phyloP scores from a whole-genome alignment of 2,797 vertebrate genomes.

The Poliocrania exsul region DNA sequence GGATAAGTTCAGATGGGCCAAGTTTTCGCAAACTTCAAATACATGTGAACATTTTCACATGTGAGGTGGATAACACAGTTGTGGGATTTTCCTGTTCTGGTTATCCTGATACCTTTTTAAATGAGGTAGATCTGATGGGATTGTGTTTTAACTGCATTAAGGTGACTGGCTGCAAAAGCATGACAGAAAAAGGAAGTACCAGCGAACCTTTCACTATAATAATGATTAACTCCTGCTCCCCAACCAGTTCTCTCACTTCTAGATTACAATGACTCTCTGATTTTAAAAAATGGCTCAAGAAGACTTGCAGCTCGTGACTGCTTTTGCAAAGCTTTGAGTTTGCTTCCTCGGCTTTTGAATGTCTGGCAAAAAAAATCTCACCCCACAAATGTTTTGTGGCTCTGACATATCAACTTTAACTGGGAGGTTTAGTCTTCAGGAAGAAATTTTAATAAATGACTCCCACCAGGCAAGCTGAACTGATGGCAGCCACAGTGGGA shows the following conservation, averaged over 20 bases:
- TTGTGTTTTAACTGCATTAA: accelerated
- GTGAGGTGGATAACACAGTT: background rate
- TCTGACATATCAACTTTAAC: background rate
- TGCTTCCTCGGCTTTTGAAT: background rate
- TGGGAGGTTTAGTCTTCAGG: background rate
- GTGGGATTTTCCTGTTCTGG: background rate
- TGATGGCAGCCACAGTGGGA: slow-evolving; percentile 44
- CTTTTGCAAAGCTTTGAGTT: background rate
- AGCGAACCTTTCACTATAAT: background rate
- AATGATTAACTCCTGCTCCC: background rate
- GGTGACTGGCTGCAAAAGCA: background rate
- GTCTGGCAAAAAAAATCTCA: background rate
- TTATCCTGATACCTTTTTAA: background rate
- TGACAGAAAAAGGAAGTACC: background rate
- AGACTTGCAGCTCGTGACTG: accelerated
- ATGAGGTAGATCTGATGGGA: background rate
- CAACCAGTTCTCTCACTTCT: background rate
- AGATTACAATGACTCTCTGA: background rate
- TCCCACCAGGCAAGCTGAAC: background rate
- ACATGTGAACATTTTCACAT: accelerated
- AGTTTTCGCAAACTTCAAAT: background rate
- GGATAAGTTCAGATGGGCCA: background rate
- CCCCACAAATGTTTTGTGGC: background rate
- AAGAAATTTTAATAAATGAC: background rate
- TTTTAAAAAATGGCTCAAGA: background rate